phyloP scores from a whole-genome alignment of 2,797 vertebrate genomes.

The Spinus pinus region DNA sequence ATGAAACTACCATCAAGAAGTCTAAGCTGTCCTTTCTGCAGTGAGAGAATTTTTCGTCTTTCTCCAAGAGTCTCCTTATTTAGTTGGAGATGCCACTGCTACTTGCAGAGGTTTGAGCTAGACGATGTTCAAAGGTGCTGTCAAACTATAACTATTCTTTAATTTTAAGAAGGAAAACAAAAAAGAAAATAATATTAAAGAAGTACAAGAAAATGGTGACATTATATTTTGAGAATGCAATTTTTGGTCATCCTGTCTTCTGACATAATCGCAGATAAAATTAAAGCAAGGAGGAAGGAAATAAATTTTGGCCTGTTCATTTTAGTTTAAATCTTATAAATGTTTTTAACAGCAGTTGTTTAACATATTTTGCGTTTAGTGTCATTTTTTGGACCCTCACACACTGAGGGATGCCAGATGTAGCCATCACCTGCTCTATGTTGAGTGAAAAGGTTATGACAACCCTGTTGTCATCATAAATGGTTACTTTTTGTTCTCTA shows the following conservation, averaged over 20 bases:
- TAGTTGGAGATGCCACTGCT: not conserved
- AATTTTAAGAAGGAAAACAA: not conserved
- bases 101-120: not conserved
- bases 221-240: not conserved
- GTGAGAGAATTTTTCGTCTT: not conserved
- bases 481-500: not conserved
- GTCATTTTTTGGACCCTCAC: not conserved
- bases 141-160: not conserved
- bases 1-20: not conserved
- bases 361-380: not conserved
- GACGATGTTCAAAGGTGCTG: not conserved
- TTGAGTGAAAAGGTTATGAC: not conserved
- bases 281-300: not conserved
- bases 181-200: not conserved
- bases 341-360: not conserved
- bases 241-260: not conserved
- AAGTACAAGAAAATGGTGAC: not conserved
- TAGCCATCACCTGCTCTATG: rapidly evolving
- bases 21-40: not conserved
- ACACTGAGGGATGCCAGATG: not conserved
- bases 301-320: not conserved
- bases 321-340: not conserved
- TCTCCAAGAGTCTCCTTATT: not conserved
- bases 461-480: not conserved
- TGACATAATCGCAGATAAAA: not conserved